Evolutionary conservation across 1,140 invertebrate species (phyloP), one percentile per base, ranked within the genome.

Genomic region (Tachypleus tridentatus): DNA sequence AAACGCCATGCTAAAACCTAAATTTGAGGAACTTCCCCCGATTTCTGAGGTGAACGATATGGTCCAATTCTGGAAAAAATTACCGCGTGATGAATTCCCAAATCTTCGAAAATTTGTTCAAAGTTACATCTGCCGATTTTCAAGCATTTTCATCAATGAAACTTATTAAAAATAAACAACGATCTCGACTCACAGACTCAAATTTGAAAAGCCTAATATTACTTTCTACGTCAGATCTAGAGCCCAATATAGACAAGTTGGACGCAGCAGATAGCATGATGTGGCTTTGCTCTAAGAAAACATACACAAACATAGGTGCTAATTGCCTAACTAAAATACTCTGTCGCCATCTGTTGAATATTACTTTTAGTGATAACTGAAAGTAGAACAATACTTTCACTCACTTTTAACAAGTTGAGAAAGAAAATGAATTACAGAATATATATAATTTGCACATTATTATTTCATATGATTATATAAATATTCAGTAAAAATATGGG

Each of bases 81-180:
- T 61, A 52, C 51, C 51, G 47, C 53, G 51, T 61, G 29, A 61
- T 53, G 10, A 62, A 7, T 54, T 54, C n/a, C 53, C 53, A 54
- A n/a, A 54, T 6, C 53, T 54, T 7, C 6, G 53, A 54, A 54
- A 54, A 54, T 54, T 54, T 54, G 53, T 3, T 54, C 0, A 29
- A 29, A 29, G 29, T 29, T 29, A 29, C 29, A 29, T 29, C 29
- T 53, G 50, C 54, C 4, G 8, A 8, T 62, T 54, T 54, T 4
- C 8, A 54, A 62, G 5, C 7, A 62, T 62, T 62, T 52, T 11
- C 2, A 2, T 51, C 51, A 5, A 53, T 51, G 11, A n/a, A 62
- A 62, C 50, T 61, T 47, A 53, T 29, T 62, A 61, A 61, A 51
- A 61, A 29, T 8, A 54, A 54, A 62, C 29, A 51, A 54, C 52